A percentile compares a stretch with the other conserved stretches of the same genome.
Conservation (phyloP, 2,113 vertebrate genomes). For the Brachyhypopomus occidentalis region DNA sequence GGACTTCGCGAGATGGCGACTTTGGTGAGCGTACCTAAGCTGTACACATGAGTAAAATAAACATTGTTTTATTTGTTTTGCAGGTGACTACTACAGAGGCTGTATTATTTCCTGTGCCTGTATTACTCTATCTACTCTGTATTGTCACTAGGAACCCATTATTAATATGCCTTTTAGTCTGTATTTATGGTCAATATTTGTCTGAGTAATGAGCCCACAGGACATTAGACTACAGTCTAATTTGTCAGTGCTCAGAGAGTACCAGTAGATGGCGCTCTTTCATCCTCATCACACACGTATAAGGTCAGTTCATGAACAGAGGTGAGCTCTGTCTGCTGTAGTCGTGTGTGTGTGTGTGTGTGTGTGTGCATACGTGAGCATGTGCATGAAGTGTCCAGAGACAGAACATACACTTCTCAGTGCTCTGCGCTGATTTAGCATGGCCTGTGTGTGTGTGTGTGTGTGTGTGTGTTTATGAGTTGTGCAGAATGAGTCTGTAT, state of each 20-base stretch:
- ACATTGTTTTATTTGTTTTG: too few species aligned
- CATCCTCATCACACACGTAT: neutral
- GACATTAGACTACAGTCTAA: too few species aligned
- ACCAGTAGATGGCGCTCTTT: constrained; percentile 35
- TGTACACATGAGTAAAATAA: too few species aligned
- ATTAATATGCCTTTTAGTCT: too few species aligned
- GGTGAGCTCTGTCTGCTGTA: constrained; percentile 61
- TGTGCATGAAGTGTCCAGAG: constrained; percentile 52
- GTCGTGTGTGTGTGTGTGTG: constrained; percentile 45
- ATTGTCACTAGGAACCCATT: too few species aligned
- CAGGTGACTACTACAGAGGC: too few species aligned
- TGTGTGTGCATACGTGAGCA: constrained; percentile 45
- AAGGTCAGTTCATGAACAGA: constrained; percentile 66
- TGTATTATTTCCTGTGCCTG: too few species aligned
- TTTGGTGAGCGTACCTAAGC: too few species aligned
- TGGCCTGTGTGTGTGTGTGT: neutral
- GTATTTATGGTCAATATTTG: too few species aligned
- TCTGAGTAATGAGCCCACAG: too few species aligned
- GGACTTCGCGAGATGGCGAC: too few species aligned
- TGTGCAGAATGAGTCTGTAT: neutral
- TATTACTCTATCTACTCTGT: too few species aligned
- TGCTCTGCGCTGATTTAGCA: constrained; percentile 44
- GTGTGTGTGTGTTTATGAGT: constrained; percentile 9
- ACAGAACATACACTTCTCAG: constrained; percentile 73
- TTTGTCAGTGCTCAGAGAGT: neutral